phyloP scores from a whole-genome alignment of 2,888 invertebrate species.

The Mesorhabditis spiculigera region DNA sequence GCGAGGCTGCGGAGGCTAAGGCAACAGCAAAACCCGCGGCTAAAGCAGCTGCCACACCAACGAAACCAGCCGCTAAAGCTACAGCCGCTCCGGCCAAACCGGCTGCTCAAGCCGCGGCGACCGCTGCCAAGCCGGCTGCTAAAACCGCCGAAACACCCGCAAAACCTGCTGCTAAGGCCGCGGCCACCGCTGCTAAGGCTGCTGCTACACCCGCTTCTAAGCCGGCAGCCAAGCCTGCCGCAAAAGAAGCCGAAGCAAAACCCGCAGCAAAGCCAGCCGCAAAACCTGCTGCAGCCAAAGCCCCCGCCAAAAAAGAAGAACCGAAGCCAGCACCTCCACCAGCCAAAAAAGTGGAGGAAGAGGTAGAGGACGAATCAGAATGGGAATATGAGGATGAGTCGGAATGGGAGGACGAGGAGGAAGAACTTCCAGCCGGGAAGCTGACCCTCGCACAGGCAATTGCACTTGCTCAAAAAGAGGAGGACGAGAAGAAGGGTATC shows the following conservation, averaged over 20 bases:
- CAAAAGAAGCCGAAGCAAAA: background rate
- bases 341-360: too few species aligned
- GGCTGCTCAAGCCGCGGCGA: background rate
- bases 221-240: background rate
- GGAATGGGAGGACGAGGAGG: slow-evolving; percentile 8
- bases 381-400: too few species aligned
- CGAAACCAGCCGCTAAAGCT: background rate
- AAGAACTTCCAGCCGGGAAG: background rate
- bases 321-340: too few species aligned
- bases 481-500: background rate
- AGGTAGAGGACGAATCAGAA: too few species aligned
- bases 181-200: background rate
- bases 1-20: background rate
- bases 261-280: slow-evolving; percentile 2
- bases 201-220: background rate
- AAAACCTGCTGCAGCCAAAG: slow-evolving; percentile 2
- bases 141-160: background rate
- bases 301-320: background rate
- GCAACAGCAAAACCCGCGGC: background rate
- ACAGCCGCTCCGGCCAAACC: background rate
- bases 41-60: background rate
- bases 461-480: too few species aligned
- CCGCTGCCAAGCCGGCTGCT: background rate
- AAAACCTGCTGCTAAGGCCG: background rate
- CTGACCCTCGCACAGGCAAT: background rate